Conservation (phyloP, 1,140 invertebrate genomes). For the Ridgeia piscesae region DNA sequence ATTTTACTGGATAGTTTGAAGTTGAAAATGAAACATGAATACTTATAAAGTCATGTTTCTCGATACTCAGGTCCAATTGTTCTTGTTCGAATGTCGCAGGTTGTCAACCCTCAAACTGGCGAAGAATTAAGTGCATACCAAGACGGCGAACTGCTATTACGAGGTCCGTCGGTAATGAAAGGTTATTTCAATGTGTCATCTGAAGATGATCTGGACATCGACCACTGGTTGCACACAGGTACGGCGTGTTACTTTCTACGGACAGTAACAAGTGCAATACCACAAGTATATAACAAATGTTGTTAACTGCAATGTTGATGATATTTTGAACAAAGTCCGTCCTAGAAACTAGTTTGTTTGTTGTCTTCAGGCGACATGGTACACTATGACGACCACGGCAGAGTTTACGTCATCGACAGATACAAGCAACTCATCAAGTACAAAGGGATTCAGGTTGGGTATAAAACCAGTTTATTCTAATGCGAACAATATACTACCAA, state of each 20-base stretch:
- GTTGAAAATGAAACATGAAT: too few species aligned
- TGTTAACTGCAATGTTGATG: not conserved
- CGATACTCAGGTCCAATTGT: too few species aligned
- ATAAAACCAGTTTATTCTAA: not conserved
- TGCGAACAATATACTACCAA: conserved; percentile 14
- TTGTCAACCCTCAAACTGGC: conserved; percentile 21
- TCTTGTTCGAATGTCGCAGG: not conserved
- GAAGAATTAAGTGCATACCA: conserved; percentile 17
- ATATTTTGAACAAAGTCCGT: not conserved
- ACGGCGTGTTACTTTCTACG: not conserved
- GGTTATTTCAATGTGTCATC: conserved; percentile 93
- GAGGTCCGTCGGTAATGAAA: conserved; percentile 75
- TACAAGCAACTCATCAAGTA: conserved; percentile 72
- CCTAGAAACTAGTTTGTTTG: not conserved
- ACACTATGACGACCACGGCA: conserved; percentile 37
- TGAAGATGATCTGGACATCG: conserved; percentile 77
- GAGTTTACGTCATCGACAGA: conserved; percentile 45
- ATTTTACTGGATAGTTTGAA: too few species aligned
- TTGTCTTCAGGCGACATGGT: conserved; percentile 59
- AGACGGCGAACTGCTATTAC: conserved; percentile 69
- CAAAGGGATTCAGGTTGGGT: conserved; percentile 75
- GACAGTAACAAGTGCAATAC: too few species aligned
- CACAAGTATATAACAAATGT: too few species aligned
- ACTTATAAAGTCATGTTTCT: too few species aligned
- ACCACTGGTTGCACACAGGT: conserved; percentile 96